phyloP scores from a whole-genome alignment of 2,797 vertebrate species.

The Petrocephalus schoutedeni region DNA sequence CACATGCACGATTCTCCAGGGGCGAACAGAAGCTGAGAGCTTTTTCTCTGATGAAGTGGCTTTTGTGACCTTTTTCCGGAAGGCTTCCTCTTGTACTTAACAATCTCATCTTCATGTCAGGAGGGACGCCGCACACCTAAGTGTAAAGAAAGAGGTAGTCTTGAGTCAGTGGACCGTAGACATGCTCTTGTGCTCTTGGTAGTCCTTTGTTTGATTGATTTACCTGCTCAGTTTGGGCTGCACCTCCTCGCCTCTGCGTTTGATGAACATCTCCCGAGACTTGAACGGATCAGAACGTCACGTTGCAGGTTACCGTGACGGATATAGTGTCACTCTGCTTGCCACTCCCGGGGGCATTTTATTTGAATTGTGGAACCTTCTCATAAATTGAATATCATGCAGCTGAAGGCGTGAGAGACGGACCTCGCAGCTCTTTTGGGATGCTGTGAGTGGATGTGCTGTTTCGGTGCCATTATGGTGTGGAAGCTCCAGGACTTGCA shows the following conservation, averaged over 20 bases:
- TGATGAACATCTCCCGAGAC: conserved; percentile 43
- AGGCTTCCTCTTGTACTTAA: conserved; percentile 26
- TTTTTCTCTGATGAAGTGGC: conserved; percentile 25
- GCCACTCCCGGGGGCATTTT: conserved; percentile 47
- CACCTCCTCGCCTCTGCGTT: conserved; percentile 19
- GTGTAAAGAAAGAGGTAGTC: neutral
- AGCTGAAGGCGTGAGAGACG: conserved; percentile 41
- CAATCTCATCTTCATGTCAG: conserved; percentile 20
- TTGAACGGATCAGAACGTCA: conserved; percentile 41
- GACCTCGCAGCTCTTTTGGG: neutral
- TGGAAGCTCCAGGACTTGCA: neutral
- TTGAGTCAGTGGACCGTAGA: neutral
- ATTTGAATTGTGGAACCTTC: conserved; percentile 48
- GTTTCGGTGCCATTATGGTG: neutral
- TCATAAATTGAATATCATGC: conserved; percentile 57
- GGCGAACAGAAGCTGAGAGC: conserved; percentile 22
- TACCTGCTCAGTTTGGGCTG: neutral
- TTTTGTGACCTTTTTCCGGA: conserved; percentile 30
- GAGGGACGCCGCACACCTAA: conserved; percentile 14
- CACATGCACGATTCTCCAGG: neutral
- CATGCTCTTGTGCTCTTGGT: conserved; percentile 22
- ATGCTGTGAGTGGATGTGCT: neutral
- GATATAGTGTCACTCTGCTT: conserved; percentile 38
- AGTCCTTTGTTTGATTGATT: neutral
- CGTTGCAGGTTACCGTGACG: conserved; percentile 39